Evolutionary conservation across 2,113 vertebrate species (phyloP).

Genomic region (Phaethon lepturus): DNA sequence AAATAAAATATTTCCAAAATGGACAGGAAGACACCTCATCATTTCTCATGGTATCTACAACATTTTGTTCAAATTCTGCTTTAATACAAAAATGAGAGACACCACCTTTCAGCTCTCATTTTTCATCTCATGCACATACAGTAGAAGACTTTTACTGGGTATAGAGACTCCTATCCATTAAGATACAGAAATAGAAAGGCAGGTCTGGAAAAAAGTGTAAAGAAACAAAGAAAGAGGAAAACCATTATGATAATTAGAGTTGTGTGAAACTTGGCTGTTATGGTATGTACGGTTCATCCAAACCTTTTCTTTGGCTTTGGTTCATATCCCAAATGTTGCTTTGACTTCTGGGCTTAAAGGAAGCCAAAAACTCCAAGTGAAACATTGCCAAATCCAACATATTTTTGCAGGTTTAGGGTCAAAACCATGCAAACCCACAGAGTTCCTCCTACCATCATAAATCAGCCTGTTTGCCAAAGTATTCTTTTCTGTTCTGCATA

Average conservation of each 20-base stretch:
- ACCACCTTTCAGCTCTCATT: not conserved
- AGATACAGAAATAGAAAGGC: constrained; percentile 1
- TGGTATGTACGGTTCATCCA: constrained; percentile 7
- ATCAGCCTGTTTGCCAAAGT: constrained; percentile 52
- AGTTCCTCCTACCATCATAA: constrained; percentile 50
- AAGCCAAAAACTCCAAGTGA: constrained; percentile 57
- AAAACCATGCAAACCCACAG: constrained; percentile 57
- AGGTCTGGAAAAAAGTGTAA: not conserved
- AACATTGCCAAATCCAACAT: constrained; percentile 65
- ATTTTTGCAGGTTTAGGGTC: constrained; percentile 63
- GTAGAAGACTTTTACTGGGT: not conserved
- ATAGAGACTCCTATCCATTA: not conserved
- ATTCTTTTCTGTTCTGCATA: not conserved
- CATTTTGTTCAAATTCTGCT: not conserved
- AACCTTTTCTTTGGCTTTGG: constrained; percentile 56
- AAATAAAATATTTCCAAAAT: not conserved
- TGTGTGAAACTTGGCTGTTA: constrained; percentile 52
- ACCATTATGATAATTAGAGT: constrained; percentile 43
- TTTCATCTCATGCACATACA: not conserved
- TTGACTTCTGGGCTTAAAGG: constrained; percentile 61
- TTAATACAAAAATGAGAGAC: not conserved
- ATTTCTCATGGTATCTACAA: not conserved
- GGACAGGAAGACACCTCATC: not conserved
- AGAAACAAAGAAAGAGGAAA: constrained; percentile 20
- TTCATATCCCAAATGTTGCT: constrained; percentile 50